A percentile compares a stretch with the other conserved stretches of the same genome.
Evolutionary conservation across 37 sponge, comb jelly and placozoan species (phyloP).

Genomic region (Tethya wilhelma): DNA sequence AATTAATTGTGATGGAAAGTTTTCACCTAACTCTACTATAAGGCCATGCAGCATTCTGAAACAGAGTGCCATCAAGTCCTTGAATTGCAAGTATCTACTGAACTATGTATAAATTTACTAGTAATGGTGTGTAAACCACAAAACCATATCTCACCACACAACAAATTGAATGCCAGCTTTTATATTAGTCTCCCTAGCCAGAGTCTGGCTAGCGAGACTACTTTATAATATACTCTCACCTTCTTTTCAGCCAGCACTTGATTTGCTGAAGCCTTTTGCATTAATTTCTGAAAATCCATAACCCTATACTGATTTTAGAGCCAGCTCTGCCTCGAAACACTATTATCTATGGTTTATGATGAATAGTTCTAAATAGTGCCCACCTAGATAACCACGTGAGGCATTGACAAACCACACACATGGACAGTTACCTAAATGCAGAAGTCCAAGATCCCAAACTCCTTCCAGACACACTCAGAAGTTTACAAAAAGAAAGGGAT

Average conservation of each 20-base stretch:
- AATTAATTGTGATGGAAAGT: too few relatives aligned
- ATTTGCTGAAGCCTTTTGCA: slow-evolving; percentile 45
- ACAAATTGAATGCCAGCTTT: not conserved
- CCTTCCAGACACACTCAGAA: slow-evolving; percentile 48
- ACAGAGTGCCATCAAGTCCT: too few relatives aligned
- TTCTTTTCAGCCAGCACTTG: slow-evolving; percentile 22
- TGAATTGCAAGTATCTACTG: too few relatives aligned
- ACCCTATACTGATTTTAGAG: too few relatives aligned
- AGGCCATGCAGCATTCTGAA: too few relatives aligned
- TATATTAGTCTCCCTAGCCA: not conserved
- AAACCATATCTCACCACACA: too few relatives aligned
- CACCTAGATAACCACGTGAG: not conserved
- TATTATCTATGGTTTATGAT: too few relatives aligned
- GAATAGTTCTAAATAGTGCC: not conserved
- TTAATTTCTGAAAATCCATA: slow-evolving; percentile 50
- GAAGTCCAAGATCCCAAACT: slow-evolving; percentile 26
- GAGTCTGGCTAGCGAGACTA: not conserved
- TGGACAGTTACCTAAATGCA: slow-evolving; percentile 43
- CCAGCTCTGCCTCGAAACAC: too few relatives aligned
- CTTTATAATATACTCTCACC: slow-evolving; percentile 10
- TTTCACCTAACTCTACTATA: too few relatives aligned
- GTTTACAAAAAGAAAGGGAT: slow-evolving; percentile 35
- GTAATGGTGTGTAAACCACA: too few relatives aligned
- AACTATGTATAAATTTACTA: not conserved
- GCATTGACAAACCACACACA: not conserved